phyloP scores from a whole-genome alignment of 92 coral and sea anemone genomes.

The Chrysogorgia sp. region DNA sequence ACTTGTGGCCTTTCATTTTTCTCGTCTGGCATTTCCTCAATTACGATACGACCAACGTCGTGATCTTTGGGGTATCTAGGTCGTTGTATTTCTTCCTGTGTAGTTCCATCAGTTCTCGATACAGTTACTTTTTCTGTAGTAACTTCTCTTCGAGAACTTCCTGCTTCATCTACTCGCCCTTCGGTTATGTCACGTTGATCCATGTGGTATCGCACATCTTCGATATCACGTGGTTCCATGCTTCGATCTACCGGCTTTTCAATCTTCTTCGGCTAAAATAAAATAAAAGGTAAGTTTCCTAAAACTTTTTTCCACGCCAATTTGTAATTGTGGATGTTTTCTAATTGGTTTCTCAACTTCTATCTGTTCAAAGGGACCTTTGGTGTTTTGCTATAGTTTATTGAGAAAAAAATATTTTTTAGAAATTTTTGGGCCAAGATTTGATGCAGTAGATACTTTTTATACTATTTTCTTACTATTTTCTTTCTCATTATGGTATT shows the following conservation, averaged over 20 bases:
- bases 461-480: no score
- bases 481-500: no score
- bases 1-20: background rate
- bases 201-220: background rate
- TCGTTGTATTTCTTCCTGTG: background rate
- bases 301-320: background rate
- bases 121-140: conserved; percentile 1
- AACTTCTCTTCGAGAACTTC: background rate
- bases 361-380: no score
- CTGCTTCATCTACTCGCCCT: background rate
- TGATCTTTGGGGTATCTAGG: background rate
- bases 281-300: background rate
- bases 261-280: background rate
- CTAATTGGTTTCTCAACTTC: no score
- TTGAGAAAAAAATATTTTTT: no score
- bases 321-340: no score
- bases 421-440: no score
- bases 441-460: no score
- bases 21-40: background rate
- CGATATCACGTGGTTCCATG: background rate
- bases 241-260: background rate
- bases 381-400: no score
- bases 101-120: background rate
- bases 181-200: background rate
- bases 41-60: background rate